phyloP scores from a whole-genome alignment of 2,113 vertebrate species.

The Burhinus bistriatus region DNA sequence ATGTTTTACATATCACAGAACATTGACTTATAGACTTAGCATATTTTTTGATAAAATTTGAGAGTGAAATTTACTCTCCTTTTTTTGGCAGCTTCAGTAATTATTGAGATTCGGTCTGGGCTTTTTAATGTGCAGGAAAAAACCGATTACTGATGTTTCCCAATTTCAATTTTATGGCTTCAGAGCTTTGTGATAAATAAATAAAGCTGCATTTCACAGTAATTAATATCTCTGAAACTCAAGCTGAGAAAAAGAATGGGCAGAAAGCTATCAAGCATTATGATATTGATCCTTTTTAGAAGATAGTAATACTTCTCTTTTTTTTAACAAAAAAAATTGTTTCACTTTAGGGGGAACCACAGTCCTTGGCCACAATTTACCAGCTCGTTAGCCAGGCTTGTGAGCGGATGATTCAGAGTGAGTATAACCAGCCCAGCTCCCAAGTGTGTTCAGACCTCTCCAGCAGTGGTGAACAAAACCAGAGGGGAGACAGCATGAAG shows the following conservation, averaged over 20 bases:
- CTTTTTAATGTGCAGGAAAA: slow-evolving; percentile 8
- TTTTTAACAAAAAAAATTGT: background rate
- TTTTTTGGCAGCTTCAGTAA: background rate
- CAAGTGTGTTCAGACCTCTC: fast-evolving
- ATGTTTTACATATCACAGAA: slow-evolving; percentile 45
- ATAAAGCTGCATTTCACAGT: slow-evolving; percentile 1
- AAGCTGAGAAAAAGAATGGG: background rate
- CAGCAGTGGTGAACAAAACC: background rate
- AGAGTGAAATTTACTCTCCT: background rate
- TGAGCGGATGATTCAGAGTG: slow-evolving; percentile 88
- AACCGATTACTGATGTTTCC: slow-evolving; percentile 20
- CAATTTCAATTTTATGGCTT: slow-evolving; percentile 10
- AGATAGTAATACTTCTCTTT: background rate
- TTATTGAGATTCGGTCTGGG: background rate
- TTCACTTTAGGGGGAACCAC: slow-evolving; percentile 85
- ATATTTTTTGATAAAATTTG: background rate
- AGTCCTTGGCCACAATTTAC: slow-evolving; percentile 87
- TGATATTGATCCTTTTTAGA: background rate
- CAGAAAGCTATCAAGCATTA: background rate
- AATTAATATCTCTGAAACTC: background rate
- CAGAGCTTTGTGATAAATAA: slow-evolving; percentile 10
- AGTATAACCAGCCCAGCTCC: slow-evolving; percentile 47
- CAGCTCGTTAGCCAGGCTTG: slow-evolving; percentile 92
- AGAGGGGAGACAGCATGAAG: background rate
- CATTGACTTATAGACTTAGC: background rate